Evolutionary conservation across 2,113 vertebrate genomes (phyloP).

Genomic region (Platanista minor): DNA sequence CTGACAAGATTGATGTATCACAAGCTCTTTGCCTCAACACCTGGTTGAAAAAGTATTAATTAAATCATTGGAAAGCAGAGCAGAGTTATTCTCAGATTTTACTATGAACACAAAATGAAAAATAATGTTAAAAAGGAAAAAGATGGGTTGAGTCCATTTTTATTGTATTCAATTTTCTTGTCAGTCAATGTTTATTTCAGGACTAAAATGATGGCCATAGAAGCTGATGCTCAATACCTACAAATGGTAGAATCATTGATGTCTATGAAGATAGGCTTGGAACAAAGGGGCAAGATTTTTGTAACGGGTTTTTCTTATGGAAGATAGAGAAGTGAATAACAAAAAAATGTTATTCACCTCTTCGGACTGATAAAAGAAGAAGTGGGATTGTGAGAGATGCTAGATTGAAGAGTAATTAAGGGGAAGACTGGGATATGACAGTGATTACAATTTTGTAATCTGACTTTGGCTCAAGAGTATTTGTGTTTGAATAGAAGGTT

Average conservation of each 20-base stretch:
- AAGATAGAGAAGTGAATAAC: not conserved
- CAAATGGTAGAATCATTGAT: not conserved
- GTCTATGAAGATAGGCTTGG: not conserved
- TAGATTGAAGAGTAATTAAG: not conserved
- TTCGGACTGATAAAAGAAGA: not conserved
- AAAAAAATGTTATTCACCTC: not conserved
- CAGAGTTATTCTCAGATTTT: constrained; percentile 47
- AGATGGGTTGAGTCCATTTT: not conserved
- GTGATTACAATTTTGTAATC: not conserved
- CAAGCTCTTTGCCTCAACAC: constrained; percentile 30
- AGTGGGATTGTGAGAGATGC: not conserved
- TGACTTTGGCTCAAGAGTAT: not conserved
- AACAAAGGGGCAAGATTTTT: not conserved
- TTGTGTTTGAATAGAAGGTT: not conserved
- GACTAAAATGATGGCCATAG: not conserved
- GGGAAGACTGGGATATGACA: not conserved
- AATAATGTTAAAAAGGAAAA: not conserved
- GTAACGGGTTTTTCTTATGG: not conserved
- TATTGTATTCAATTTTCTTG: not conserved
- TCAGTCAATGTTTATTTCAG: not conserved
- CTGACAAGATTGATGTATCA: constrained; percentile 65
- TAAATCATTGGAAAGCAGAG: constrained; percentile 69
- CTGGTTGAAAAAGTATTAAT: constrained; percentile 69
- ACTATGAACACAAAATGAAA: constrained; percentile 27
- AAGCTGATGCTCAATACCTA: not conserved